Evolutionary conservation across 2,797 vertebrate genomes (phyloP), one percentile per base, ranked within the genome.

Genomic region (Huso huso): DNA sequence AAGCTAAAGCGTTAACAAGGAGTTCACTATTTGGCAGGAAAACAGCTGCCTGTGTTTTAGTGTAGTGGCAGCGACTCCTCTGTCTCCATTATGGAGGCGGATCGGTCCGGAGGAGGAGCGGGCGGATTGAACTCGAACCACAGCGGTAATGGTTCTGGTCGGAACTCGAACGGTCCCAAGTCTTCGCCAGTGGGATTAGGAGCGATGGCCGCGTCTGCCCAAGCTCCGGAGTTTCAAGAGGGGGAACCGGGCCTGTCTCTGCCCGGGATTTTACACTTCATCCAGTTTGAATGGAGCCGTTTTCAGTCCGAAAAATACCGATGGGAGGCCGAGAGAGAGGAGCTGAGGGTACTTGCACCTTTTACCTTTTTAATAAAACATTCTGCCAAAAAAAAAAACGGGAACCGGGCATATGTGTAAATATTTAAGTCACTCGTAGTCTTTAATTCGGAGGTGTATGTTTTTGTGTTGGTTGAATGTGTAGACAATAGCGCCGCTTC

Each of bases 201-300:
- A 68, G 74, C 83, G 68, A 81, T 87, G 70, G 76, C 85, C 11
- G 89, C 85, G 59, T 82, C 86, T 68, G 82, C 86, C 66, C 82
- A 86, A 77, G 9, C 77, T 73, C 73, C 88, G 74, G 86, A 93
- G 72, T 72, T 81, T 76, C 83, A 90, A 72, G 89, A 90, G 80
- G 85, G 80, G 65, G 87, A 89, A 77, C 69, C 85, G 62, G 87
- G 84, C 62, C 88, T 89, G 77, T 93, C 91, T 78, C 84, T 95
- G 67, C 94, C 94, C 3, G 94, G 94, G 74, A 95, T 96, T 78
- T 84, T 96, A 64, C 94, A 95, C 83, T 96, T 93, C 75, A 96
- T 95, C 86, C 94, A 96, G 85, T 93, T 83, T 82, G 94, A 96
- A 75, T 96, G 94, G 94, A 89, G 93, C 74, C 93, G 94, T 49